Evolutionary conservation across 2,888 invertebrate species (phyloP).

Genomic region (Chaetogeoica ovagalla): DNA sequence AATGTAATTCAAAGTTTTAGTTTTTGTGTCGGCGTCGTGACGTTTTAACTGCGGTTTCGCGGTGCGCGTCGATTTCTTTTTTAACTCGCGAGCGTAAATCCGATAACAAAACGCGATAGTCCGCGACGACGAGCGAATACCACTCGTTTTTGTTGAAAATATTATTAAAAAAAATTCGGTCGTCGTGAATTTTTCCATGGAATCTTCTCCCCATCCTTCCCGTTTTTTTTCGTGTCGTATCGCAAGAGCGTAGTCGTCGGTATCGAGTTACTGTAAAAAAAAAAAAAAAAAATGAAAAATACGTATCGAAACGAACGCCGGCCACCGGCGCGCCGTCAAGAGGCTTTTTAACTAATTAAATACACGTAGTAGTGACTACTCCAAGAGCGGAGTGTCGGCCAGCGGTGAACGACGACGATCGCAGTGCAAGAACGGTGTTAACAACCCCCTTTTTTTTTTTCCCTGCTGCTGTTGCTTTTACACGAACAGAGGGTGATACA

Average conservation of each 20-base stretch:
- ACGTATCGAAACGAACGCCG: too few relatives aligned
- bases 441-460: constrained; percentile 15
- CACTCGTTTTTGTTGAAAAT: too few relatives aligned
- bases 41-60: too few relatives aligned
- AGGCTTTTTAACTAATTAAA: constrained; percentile 53
- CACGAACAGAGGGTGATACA: neutral
- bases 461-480: neutral
- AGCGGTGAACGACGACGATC: neutral
- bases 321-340: constrained; percentile 5
- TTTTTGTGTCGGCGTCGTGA: too few relatives aligned
- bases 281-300: constrained; percentile 18
- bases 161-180: too few relatives aligned
- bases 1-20: too few relatives aligned
- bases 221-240: neutral
- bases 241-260: neutral
- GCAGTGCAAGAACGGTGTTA: constrained; percentile 23
- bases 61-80: too few relatives aligned
- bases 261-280: constrained; percentile 32
- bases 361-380: constrained; percentile 16
- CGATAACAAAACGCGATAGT: too few relatives aligned
- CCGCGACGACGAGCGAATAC: too few relatives aligned
- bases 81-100: too few relatives aligned
- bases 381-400: neutral
- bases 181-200: too few relatives aligned
- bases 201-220: too few relatives aligned